Base-by-base conservation (phyloP, 2,888 invertebrate species). In the Calliphora vomitoria region DNA sequence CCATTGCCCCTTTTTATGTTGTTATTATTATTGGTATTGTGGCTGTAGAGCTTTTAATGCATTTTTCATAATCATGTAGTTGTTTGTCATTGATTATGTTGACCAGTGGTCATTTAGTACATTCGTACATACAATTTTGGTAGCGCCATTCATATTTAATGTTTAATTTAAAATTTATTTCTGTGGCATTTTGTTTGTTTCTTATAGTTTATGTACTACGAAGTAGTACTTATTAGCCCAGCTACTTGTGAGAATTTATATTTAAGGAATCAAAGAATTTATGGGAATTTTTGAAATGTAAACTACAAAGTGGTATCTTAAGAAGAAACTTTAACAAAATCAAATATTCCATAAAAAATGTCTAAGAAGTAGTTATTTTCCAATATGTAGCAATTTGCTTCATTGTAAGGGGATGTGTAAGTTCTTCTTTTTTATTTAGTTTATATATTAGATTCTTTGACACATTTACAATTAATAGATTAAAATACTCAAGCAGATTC, bases 41-140 rank as follows among this genome's bases (percentile, higher is more conserved):
- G 71, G 31, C 20, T 58, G 78, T 38, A 25, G 69, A 44, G 13
- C 47, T 25, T 76, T 72, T 58, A 58, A 60, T 78, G 76, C 71
- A 81, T 80, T 81, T 85, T 76, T 64, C 75, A 76, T 66, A 58
- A 75, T 78, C 76, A 53, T 76, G 82, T 86, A 82, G 76, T 78
- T 76, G 72, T 82, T 86, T 86, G 82, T 86, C 82, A 86, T 82
- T 78, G 82, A 82, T 86, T 82, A 82, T 86, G 78, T 82, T 82
- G 82, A 74, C 72, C 78, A 78, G 82, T 68, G 82, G 82, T 79
- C 86, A 68, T 86, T 86, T 86, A 82, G 82, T 71, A 69, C 35
- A 68, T 72, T 66, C 47, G 66, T 72, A 79, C 20, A 50, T 44
- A 69, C 60, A 69, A 66, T 84, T 69, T 85, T 85, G 80, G 85